phyloP scores from a whole-genome alignment of 2,113 vertebrate genomes.

The Lampris megalopsis region DNA sequence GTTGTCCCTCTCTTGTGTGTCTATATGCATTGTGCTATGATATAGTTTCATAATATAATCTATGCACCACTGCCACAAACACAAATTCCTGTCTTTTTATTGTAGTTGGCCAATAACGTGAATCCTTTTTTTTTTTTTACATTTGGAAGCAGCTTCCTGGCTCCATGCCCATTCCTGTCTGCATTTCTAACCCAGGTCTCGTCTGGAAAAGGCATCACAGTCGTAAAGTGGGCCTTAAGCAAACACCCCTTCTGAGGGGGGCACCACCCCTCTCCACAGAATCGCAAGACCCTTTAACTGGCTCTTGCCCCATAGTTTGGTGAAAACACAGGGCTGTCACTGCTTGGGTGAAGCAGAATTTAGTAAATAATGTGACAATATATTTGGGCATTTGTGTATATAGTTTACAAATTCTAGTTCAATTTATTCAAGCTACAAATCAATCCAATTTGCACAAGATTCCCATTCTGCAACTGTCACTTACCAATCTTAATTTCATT shows the following conservation, averaged over 20 bases:
- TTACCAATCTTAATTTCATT: constrained; percentile 42
- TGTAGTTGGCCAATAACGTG: constrained; percentile 31
- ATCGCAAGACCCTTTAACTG: constrained; percentile 42
- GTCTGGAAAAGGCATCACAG: constrained; percentile 82
- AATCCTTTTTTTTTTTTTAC: constrained; percentile 30
- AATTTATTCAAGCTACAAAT: too few relatives aligned
- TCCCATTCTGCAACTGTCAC: neutral
- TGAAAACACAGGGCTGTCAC: constrained; percentile 42
- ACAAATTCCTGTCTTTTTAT: constrained; percentile 21
- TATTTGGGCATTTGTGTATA: constrained; percentile 18
- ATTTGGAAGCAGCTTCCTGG: constrained; percentile 56
- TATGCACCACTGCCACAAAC: neutral
- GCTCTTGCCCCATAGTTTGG: constrained; percentile 39
- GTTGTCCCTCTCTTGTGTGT: too few relatives aligned
- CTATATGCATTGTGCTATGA: neutral
- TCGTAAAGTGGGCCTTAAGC: constrained; percentile 74
- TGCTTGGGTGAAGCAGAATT: constrained; percentile 52
- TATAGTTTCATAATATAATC: neutral
- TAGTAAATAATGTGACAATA: constrained; percentile 44
- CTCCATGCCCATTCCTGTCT: constrained; percentile 58
- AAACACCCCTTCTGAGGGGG: constrained; percentile 72
- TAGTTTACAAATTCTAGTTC: too few relatives aligned
- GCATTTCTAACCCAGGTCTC: constrained; percentile 51
- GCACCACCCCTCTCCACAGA: constrained; percentile 53
- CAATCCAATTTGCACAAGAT: too few relatives aligned